Evolutionary conservation across 2,888 invertebrate genomes (phyloP), one percentile per base, ranked within the genome.

Genomic region (Meta bourneti): DNA sequence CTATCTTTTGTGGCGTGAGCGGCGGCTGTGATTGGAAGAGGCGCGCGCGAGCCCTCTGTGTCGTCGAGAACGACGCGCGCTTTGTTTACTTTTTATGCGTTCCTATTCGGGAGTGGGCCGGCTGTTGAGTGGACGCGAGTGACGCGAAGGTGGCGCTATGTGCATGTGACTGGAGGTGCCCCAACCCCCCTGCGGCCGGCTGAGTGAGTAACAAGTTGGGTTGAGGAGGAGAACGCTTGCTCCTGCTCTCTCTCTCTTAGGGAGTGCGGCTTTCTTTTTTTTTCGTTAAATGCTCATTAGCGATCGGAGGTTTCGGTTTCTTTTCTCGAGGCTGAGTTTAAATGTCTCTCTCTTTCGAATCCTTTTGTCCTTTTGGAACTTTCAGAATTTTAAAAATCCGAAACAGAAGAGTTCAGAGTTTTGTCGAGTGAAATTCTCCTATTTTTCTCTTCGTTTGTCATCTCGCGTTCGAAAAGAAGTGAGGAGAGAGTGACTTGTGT

Each of bases 161-260:
- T 89, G 89, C 89, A 89, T 83, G 90, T 86, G 90, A 91, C 90
- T 91, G 71, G 81, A 86, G 51, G 74, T 34, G 34, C 34, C 87
- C 82, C 86, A 77, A 71, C 87, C 82, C 87, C 90, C 86, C 80
- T 54, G 19, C 75, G 72, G 70, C 75, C 78, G 48, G 77, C 72
- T 89, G 87, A 91, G 91, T 91, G 90, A 79, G 86, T 91, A 91
- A 91, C 90, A 91, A 91, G 90, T 91, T 86, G 90, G 71, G 90
- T 86, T 86, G 71, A 91, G 77, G 74, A 91, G 90, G 34, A 91
- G 81, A 80, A 70, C 74, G 77, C 80, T 83, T 34, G 34, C 89
- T 70, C 70, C 84, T 74, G 69, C 90, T 69, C 79, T 80, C 72
- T 34, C 79, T 49, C 48, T 74, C 19, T 48, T 16, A 49, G 61